Conservation (phyloP, 2,113 vertebrate species). For the Tyrannus savana region DNA sequence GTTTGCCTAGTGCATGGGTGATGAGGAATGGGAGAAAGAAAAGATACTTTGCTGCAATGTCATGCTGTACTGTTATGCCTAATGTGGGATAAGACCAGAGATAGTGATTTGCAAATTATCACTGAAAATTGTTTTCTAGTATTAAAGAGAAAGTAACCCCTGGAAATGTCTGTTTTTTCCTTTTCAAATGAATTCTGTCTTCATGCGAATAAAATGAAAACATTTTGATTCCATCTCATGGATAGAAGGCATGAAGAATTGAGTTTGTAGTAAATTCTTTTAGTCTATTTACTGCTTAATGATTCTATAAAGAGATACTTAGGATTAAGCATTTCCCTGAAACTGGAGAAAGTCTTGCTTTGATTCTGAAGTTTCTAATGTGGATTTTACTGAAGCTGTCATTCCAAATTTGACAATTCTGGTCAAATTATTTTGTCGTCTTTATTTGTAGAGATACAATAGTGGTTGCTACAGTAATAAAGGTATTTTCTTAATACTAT, state of each 20-base stretch:
- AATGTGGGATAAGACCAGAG: not conserved
- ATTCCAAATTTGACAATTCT: not conserved
- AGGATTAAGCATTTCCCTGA: not conserved
- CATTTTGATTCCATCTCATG: not conserved
- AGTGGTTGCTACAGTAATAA: not conserved
- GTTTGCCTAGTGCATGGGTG: not conserved
- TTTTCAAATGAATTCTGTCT: not conserved
- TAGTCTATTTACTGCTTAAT: constrained; percentile 21
- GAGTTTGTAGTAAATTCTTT: not conserved
- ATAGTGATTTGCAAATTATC: not conserved
- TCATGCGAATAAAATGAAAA: not conserved
- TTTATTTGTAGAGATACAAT: not conserved
- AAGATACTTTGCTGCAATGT: not conserved
- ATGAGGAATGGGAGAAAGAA: not conserved
- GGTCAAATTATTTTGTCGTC: not conserved
- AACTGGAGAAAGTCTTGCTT: not conserved
- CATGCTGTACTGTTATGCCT: not conserved
- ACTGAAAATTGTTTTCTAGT: not conserved
- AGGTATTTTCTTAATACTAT: not conserved
- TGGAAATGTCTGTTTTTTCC: not conserved
- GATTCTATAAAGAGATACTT: not conserved
- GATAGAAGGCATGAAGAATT: not conserved
- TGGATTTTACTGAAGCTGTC: not conserved
- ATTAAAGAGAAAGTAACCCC: not conserved
- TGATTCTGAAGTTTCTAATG: not conserved